Conservation (phyloP, 1,140 invertebrate genomes). For the Chlorops oryzae region DNA sequence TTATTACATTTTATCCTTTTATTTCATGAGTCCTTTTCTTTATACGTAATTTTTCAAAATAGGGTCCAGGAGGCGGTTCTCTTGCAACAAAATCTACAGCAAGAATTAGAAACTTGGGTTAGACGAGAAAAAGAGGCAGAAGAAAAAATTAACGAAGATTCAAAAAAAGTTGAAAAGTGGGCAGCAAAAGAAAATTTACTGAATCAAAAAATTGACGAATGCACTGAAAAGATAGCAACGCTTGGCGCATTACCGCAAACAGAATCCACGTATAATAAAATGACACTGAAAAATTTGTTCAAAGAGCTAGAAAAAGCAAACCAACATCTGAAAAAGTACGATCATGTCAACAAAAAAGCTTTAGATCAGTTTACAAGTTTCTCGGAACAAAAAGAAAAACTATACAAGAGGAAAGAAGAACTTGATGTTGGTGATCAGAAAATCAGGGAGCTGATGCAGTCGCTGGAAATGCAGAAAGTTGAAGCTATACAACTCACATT, state of each 20-base stretch:
- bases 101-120: slow-evolving; percentile 76
- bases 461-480: slow-evolving; percentile 91
- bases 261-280: slow-evolving; percentile 84
- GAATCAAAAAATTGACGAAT: slow-evolving; percentile 92
- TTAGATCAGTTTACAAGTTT: slow-evolving; percentile 98
- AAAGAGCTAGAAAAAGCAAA: slow-evolving; percentile 97
- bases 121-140: slow-evolving; percentile 89
- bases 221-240: slow-evolving; percentile 90
- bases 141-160: slow-evolving; percentile 93
- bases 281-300: slow-evolving; percentile 85
- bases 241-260: slow-evolving; percentile 89
- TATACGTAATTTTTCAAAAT: slow-evolving; percentile 2
- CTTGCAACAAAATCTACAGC: slow-evolving; percentile 61
- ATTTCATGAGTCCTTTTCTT: too few relatives aligned
- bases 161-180: slow-evolving; percentile 94
- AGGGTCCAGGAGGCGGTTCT: slow-evolving; percentile 70
- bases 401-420: slow-evolving; percentile 94
- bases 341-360: slow-evolving; percentile 99
- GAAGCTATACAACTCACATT: slow-evolving; percentile 99
- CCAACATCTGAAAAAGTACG: slow-evolving; percentile 96
- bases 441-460: slow-evolving; percentile 81
- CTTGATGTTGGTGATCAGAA: slow-evolving; percentile 72
- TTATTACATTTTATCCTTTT: too few relatives aligned
- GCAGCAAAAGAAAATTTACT: slow-evolving; percentile 90
- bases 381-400: slow-evolving; percentile 96